Evolutionary conservation across 2,113 vertebrate species (phyloP).

Genomic region (Phyllostomus hastatus): DNA sequence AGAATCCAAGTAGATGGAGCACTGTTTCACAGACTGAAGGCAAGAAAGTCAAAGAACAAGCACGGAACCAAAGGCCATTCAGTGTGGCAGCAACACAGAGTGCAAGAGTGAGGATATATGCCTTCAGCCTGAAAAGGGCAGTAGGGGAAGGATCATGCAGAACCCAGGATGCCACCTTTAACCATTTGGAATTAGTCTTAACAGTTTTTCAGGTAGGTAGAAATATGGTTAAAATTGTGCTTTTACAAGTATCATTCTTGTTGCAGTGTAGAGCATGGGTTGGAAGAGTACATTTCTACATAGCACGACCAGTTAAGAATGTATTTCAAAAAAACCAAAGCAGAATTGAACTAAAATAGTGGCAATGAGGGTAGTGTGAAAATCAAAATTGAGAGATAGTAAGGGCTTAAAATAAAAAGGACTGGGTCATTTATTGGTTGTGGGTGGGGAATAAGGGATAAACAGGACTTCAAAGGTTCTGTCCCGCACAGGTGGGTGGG

Average conservation of each 20-base stretch:
- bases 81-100: background rate
- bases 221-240: background rate
- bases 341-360: background rate
- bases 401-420: background rate
- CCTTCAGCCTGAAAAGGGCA: background rate
- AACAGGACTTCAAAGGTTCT: background rate
- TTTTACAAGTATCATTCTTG: background rate
- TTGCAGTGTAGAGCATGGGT: background rate
- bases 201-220: background rate
- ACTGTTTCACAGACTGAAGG: background rate
- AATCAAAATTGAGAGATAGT: background rate
- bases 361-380: background rate
- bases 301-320: background rate
- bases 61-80: background rate
- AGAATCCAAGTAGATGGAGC: background rate
- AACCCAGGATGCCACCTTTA: background rate
- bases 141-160: background rate
- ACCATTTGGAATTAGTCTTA: background rate
- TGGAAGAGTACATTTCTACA: background rate
- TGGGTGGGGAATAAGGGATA: background rate
- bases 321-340: background rate
- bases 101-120: background rate
- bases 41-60: background rate
- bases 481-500: background rate
- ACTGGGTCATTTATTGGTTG: background rate